A percentile compares a stretch with the other conserved stretches of the same genome.
Conservation (phyloP, 2,888 invertebrate species). For the Epistrophe eligans region DNA sequence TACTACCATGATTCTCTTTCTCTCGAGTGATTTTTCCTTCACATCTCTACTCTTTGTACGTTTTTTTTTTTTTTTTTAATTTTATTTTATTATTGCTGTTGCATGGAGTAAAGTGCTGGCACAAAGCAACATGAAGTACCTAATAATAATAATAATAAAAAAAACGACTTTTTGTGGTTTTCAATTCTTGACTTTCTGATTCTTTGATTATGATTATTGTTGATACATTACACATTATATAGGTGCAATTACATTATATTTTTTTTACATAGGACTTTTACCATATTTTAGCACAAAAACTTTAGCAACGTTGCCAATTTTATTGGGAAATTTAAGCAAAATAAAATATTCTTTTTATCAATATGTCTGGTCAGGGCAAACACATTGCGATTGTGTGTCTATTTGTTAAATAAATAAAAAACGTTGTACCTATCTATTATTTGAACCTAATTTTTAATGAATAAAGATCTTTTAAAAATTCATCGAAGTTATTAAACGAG, state of each 20-base stretch:
- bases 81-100: slow-evolving; percentile 3
- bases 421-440: too few relatives aligned
- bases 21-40: slow-evolving; percentile 68
- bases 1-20: slow-evolving; percentile 71
- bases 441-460: too few relatives aligned
- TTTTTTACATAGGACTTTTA: slow-evolving; percentile 53
- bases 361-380: too few relatives aligned
- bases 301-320: slow-evolving; percentile 56
- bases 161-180: slow-evolving; percentile 58
- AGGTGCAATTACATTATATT: slow-evolving; percentile 46
- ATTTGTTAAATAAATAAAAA: too few relatives aligned
- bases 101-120: slow-evolving; percentile 46
- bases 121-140: slow-evolving; percentile 24
- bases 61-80: too few relatives aligned
- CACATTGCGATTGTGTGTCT: too few relatives aligned
- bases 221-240: slow-evolving; percentile 68
- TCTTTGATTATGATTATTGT: slow-evolving; percentile 71
- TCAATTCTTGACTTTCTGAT: slow-evolving; percentile 70
- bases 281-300: slow-evolving; percentile 9
- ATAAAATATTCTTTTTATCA: too few relatives aligned
- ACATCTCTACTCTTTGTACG: slow-evolving; percentile 33
- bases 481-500: too few relatives aligned
- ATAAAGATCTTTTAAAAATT: too few relatives aligned
- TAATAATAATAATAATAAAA: slow-evolving; percentile 19
- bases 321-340: neutral